phyloP scores from a whole-genome alignment of 1,140 invertebrate genomes.

The Chrysomallon squamiferum region DNA sequence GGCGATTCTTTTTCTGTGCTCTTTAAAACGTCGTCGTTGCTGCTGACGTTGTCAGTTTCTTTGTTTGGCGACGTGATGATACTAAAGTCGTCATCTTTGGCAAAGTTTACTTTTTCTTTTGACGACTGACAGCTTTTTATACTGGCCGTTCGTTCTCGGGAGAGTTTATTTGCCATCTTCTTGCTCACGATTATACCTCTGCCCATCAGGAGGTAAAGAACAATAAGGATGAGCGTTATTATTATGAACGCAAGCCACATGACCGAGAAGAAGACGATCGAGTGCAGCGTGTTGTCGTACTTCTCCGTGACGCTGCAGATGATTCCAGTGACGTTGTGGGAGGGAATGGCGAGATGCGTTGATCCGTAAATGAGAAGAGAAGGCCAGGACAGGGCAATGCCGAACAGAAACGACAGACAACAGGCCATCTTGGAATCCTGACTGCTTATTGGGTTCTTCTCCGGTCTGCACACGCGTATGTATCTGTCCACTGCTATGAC shows the following conservation, averaged over 20 bases:
- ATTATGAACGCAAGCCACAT: slow-evolving; percentile 26
- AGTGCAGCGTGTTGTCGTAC: slow-evolving; percentile 15
- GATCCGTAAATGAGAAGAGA: slow-evolving; percentile 41
- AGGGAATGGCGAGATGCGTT: slow-evolving; percentile 14
- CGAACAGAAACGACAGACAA: slow-evolving; percentile 23
- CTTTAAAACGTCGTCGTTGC: no score
- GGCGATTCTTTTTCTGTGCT: no score
- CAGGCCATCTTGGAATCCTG: slow-evolving; percentile 34
- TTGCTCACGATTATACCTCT: slow-evolving; percentile 1
- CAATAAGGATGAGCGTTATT: slow-evolving; percentile 20
- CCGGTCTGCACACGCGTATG: slow-evolving; percentile 43
- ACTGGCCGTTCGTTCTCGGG: no score
- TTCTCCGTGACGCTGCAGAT: slow-evolving; percentile 22
- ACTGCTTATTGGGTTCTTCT: slow-evolving; percentile 25
- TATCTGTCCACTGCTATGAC: slow-evolving; percentile 50
- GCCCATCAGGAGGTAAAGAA: slow-evolving; percentile 22
- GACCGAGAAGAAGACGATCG: slow-evolving; percentile 32
- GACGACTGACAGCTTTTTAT: no score
- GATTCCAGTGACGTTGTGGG: slow-evolving; percentile 9
- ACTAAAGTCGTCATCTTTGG: no score
- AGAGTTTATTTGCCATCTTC: no score
- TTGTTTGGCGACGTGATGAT: no score
- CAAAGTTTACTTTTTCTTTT: no score
- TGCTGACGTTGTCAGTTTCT: no score
- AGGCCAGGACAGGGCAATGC: slow-evolving; percentile 40